Evolutionary conservation across 2,113 vertebrate species (phyloP).

Genomic region (Phylloscopus whistleri): DNA sequence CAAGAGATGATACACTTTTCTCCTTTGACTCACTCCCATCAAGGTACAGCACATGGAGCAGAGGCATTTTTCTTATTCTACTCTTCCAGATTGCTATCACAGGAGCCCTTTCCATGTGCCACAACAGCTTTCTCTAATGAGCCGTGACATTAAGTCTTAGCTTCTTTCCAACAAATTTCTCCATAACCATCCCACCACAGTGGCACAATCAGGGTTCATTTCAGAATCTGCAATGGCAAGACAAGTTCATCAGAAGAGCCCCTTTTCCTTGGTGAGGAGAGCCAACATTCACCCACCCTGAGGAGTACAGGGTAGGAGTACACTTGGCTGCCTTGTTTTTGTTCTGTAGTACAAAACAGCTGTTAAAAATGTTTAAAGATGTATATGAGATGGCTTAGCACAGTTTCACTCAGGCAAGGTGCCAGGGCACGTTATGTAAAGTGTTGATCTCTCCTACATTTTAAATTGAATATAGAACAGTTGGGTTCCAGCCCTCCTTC

Average conservation of each 20-base stretch:
- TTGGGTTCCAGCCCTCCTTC: background rate
- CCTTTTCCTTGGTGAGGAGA: background rate
- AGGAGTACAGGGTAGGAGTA: background rate
- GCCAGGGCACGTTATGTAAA: slow-evolving; percentile 49
- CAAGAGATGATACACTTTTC: background rate
- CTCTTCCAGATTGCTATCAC: background rate
- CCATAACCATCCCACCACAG: background rate
- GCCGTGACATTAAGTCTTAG: background rate
- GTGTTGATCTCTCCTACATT: background rate
- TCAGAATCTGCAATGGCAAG: background rate
- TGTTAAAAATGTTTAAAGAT: background rate
- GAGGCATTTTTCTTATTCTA: background rate
- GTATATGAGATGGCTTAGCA: background rate
- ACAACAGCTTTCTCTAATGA: background rate
- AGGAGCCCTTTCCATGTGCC: background rate
- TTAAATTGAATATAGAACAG: slow-evolving; percentile 29
- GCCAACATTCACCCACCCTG: background rate
- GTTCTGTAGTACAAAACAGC: background rate
- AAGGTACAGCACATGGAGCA: background rate
- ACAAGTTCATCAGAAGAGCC: background rate
- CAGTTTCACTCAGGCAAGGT: background rate
- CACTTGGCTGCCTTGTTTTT: background rate
- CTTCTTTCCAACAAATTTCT: background rate
- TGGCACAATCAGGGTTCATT: background rate
- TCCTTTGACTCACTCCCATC: background rate